Evolutionary conservation across 2,888 invertebrate genomes (phyloP).

Genomic region (Lepetodrilus schrolli): DNA sequence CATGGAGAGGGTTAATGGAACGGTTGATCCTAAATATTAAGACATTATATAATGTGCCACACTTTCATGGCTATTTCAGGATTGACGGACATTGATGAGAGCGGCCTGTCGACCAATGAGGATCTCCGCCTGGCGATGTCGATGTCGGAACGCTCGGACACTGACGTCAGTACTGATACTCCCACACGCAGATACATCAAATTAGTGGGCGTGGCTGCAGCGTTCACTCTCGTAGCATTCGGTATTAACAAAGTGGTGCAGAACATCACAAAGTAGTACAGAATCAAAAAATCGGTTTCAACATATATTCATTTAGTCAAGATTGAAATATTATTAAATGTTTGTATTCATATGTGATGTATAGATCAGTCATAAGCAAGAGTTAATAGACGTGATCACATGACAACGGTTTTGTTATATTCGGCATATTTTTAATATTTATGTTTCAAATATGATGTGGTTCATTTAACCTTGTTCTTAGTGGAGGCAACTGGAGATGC

Average conservation of each 20-base stretch:
- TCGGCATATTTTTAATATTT: too few species aligned
- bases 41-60: too few species aligned
- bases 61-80: not conserved
- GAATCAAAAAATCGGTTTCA: too few species aligned
- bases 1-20: too few species aligned
- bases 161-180: slow-evolving; percentile 26
- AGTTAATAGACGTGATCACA: too few species aligned
- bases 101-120: slow-evolving; percentile 31
- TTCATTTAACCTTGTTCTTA: too few species aligned
- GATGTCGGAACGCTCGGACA: slow-evolving; percentile 27
- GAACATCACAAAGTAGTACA: not conserved
- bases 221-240: slow-evolving; percentile 44
- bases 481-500: too few species aligned
- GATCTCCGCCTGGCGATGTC: not conserved
- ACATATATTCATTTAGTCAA: too few species aligned
- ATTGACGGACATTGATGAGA: slow-evolving; percentile 16
- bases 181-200: slow-evolving; percentile 43
- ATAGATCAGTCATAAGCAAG: too few species aligned
- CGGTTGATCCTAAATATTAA: too few species aligned
- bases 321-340: not conserved
- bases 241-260: slow-evolving; percentile 46
- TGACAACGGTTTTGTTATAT: too few species aligned
- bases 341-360: not conserved
- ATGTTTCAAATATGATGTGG: too few species aligned
- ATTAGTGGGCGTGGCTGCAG: slow-evolving; percentile 45